A percentile compares a stretch with the other conserved stretches of the same genome.
Conservation (phyloP, 2,888 invertebrate genomes). For the Spisula subtruncata region DNA sequence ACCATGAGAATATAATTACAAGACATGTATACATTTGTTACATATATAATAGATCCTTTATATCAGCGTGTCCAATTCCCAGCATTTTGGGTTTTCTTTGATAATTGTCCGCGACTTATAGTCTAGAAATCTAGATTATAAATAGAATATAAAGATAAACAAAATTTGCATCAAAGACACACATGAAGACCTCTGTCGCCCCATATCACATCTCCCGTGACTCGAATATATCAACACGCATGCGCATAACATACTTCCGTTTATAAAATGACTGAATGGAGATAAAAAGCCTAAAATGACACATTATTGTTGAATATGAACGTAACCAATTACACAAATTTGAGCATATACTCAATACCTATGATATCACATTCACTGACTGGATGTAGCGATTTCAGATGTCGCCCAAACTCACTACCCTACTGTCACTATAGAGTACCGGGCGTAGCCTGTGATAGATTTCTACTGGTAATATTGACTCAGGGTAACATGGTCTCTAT, state of each 20-base stretch:
- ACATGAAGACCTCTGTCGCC: not conserved
- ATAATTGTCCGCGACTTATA: not conserved
- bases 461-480: no score
- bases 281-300: no score
- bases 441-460: no score
- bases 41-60: not conserved
- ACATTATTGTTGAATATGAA: no score
- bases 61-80: not conserved
- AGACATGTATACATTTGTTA: not conserved
- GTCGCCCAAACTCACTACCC: no score
- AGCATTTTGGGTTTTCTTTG: not conserved
- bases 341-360: no score
- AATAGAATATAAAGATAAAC: constrained; percentile 26
- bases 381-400: no score
- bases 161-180: constrained; percentile 14
- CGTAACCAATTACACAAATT: no score
- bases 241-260: not conserved
- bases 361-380: no score
- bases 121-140: constrained; percentile 2
- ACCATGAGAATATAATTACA: not conserved
- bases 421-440: no score
- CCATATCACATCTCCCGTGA: constrained; percentile 18
- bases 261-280: not conserved
- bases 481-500: no score
- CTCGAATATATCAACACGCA: not conserved